Percentiles rank a stretch among this genome's conserved stretches.
Conservation (phyloP, 2,797 vertebrate genomes). For the Hephaestus fuliginosus region DNA sequence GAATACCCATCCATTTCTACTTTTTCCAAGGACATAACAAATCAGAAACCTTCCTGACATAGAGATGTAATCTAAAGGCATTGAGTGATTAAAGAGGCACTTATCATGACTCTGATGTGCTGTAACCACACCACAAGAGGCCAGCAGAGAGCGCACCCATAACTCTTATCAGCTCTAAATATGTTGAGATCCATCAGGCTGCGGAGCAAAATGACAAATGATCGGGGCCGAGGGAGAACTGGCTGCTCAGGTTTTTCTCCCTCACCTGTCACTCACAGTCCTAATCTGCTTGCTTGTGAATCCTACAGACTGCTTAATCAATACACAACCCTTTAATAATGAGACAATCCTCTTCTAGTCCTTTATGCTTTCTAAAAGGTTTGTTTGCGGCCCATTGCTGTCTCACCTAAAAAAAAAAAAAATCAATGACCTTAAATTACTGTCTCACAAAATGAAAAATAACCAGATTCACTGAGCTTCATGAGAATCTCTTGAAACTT, state of each 20-base stretch:
- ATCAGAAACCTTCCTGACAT: background rate
- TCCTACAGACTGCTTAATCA: conserved; percentile 56
- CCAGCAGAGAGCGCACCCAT: conserved; percentile 50
- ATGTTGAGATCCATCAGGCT: conserved; percentile 42
- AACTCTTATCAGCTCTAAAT: conserved; percentile 33
- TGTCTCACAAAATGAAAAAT: background rate
- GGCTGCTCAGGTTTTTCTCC: conserved; percentile 42
- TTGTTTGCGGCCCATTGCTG: conserved; percentile 35
- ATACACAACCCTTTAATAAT: conserved; percentile 64
- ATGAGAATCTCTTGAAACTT: background rate
- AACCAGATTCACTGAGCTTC: background rate
- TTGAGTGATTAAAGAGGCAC: conserved; percentile 10
- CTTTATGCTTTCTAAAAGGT: conserved; percentile 27
- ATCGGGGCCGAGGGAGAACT: conserved; percentile 36
- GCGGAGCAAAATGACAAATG: conserved; percentile 43
- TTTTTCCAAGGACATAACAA: background rate
- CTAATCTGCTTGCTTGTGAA: conserved; percentile 45
- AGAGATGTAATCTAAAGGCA: conserved; percentile 1
- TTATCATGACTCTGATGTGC: conserved; percentile 24
- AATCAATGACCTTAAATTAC: conserved; percentile 41
- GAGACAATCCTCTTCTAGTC: conserved; percentile 47
- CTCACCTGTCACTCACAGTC: conserved; percentile 52
- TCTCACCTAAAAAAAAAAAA: conserved; percentile 7
- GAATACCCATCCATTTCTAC: background rate
- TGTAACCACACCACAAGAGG: conserved; percentile 47